Evolutionary conservation across 2,888 invertebrate species (phyloP).

Genomic region (Andrena hattorfiana): DNA sequence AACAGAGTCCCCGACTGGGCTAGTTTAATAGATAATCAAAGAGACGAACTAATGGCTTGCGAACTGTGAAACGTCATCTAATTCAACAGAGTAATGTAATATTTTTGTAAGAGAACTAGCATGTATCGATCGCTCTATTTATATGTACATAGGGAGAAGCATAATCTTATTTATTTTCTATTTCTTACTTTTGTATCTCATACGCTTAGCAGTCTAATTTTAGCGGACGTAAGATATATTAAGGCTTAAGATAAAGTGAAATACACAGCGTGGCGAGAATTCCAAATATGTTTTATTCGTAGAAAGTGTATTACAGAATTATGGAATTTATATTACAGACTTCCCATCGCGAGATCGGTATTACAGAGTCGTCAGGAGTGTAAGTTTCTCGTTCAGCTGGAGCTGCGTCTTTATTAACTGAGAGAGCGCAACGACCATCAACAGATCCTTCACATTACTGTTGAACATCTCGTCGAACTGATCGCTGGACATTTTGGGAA

Average conservation of each 20-base stretch:
- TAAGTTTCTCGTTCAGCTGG: conserved; percentile 98
- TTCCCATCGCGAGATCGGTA: background rate
- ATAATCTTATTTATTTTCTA: conserved; percentile 26
- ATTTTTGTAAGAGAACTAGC: background rate
- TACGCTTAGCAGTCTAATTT: background rate
- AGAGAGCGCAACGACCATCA: conserved; percentile 98
- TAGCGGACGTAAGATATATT: background rate
- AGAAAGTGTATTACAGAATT: conserved; percentile 28
- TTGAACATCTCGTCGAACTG: conserved; percentile 98
- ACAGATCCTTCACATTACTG: conserved; percentile 97
- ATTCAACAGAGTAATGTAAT: background rate
- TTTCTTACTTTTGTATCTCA: conserved; percentile 21
- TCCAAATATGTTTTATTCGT: conserved; percentile 35
- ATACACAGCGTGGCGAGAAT: conserved; percentile 16
- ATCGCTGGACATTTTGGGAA: conserved; percentile 95
- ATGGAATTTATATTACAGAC: conserved; percentile 13
- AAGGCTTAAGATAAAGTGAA: no score
- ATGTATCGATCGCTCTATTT: conserved; percentile 17
- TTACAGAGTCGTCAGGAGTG: conserved; percentile 91
- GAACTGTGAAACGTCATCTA: conserved; percentile 31
- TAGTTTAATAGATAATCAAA: conserved; percentile 87
- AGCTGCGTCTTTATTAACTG: conserved; percentile 98
- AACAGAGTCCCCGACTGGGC: conserved; percentile 94
- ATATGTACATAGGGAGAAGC: conserved; percentile 34
- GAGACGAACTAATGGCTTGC: conserved; percentile 50